Base-by-base conservation (phyloP, 2,888 invertebrate species). In the Aradus depressus region DNA sequence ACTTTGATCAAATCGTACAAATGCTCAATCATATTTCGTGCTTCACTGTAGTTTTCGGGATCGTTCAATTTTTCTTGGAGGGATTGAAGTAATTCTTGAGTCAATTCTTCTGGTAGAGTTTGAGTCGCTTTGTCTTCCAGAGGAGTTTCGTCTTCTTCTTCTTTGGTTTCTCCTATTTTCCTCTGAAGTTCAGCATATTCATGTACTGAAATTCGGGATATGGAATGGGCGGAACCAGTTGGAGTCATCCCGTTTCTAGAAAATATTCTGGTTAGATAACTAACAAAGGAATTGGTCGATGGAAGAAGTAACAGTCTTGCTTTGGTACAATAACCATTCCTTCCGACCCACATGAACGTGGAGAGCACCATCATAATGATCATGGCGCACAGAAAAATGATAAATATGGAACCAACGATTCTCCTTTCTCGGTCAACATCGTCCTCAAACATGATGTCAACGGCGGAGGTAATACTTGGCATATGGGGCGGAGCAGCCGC, bases 11-110 rank as follows among this genome's bases (percentile, higher is more conserved):
- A 72, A 65, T 82, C 83, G 62, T 84, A 84, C 4, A 84, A 68
- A 61, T 81, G 79, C 63, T 84, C 83, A 54, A 85, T 84, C 72
- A 81, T 80, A 66, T 83, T 82, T 32, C 81, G 72, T 2, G 84
- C 84, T 63, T 84, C 80, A 48, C 78, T 75, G 60, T 81, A 82
- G 52, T 81, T 79, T 49, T 79, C 76, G 0, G 84, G 84, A 63
- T 80, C 80, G 60, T 82, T 80, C 5, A 85, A 65, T 61, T 79
- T 77, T 59, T 79, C 77, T 51, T 79, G 73, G 14, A 85, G 68
- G 57, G 77, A 76, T 59, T 77, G 79, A 53, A 85, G 67, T 44
- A 84, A 72, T 61, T 85, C 84, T 59, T 80, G 77, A 0, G 84
- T 83, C 41, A 85, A 64, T 64, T 84, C 83, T 64, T 82, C 83